phyloP scores from a whole-genome alignment of 2,888 invertebrate genomes.

The Philereme transversata region DNA sequence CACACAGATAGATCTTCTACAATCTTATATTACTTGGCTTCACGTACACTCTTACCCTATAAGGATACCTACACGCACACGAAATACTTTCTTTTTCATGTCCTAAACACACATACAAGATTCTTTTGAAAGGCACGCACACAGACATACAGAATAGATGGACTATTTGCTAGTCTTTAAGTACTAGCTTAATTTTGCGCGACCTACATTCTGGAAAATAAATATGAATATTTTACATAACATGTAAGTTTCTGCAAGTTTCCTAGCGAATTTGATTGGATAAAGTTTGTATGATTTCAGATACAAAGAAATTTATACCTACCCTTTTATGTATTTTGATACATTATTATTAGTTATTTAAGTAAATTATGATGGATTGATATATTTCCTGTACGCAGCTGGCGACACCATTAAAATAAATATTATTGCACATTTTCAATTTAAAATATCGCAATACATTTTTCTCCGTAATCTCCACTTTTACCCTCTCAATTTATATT shows the following conservation, averaged over 20 bases:
- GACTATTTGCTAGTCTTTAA: constrained; percentile 20
- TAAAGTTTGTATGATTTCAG: too few relatives aligned
- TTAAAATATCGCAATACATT: constrained; percentile 18
- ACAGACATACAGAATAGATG: constrained; percentile 24
- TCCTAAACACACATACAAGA: constrained; percentile 18
- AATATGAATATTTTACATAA: constrained; percentile 4
- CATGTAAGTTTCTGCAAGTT: constrained; percentile 8
- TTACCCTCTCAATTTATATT: constrained; percentile 26
- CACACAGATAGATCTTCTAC: not conserved
- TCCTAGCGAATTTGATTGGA: too few relatives aligned
- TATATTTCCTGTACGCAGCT: constrained; percentile 17
- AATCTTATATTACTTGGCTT: not conserved
- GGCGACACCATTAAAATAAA: constrained; percentile 16
- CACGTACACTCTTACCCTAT: constrained; percentile 39
- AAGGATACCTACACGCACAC: constrained; percentile 19
- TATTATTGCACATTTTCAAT: constrained; percentile 27
- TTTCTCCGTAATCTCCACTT: constrained; percentile 29
- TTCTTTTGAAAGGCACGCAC: constrained; percentile 20
- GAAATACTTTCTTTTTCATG: constrained; percentile 13
- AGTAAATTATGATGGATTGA: not conserved
- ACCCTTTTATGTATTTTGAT: too few relatives aligned
- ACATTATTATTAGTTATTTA: not conserved
- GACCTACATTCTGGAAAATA: constrained; percentile 32
- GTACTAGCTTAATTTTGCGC: constrained; percentile 25
- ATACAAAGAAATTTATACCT: too few relatives aligned